Percentiles rank a stretch among this genome's conserved stretches.
Conservation (phyloP, 2,113 vertebrate genomes). For the Triplophysa rosa region DNA sequence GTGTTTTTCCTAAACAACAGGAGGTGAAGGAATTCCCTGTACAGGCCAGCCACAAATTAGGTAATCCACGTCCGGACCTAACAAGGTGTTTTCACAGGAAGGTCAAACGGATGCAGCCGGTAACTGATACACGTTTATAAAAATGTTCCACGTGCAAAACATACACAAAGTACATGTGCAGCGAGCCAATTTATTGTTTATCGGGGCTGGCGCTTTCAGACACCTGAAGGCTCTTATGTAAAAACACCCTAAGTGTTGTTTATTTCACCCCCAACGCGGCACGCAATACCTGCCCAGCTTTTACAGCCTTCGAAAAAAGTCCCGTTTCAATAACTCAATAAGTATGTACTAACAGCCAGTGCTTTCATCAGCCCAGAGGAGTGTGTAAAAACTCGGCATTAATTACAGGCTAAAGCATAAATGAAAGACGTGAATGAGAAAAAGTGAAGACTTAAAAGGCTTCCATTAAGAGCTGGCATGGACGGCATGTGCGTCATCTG, state of each 20-base stretch:
- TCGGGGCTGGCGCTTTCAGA: constrained; percentile 55
- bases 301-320: constrained; percentile 50
- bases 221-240: constrained; percentile 58
- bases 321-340: constrained; percentile 58
- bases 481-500: constrained; percentile 68
- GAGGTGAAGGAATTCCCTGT: constrained; percentile 24
- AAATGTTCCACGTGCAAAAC: constrained; percentile 51
- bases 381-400: constrained; percentile 57
- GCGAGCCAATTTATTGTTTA: constrained; percentile 62
- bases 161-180: constrained; percentile 55
- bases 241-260: constrained; percentile 61
- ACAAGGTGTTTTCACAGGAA: constrained; percentile 12
- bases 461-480: constrained; percentile 70
- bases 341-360: constrained; percentile 55
- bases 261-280: constrained; percentile 53
- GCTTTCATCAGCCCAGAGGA: constrained; percentile 50
- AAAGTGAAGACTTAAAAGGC: constrained; percentile 69
- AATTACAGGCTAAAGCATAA: constrained; percentile 58
- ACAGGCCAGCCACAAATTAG: constrained; percentile 6
- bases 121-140: constrained; percentile 43
- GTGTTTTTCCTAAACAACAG: not conserved
- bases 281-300: constrained; percentile 57
- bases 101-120: constrained; percentile 47
- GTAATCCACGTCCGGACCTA: constrained; percentile 48
- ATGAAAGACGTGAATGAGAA: constrained; percentile 63